Base-by-base conservation (phyloP, 2,113 vertebrate genomes). In the Urocynchramus pylzowi region DNA sequence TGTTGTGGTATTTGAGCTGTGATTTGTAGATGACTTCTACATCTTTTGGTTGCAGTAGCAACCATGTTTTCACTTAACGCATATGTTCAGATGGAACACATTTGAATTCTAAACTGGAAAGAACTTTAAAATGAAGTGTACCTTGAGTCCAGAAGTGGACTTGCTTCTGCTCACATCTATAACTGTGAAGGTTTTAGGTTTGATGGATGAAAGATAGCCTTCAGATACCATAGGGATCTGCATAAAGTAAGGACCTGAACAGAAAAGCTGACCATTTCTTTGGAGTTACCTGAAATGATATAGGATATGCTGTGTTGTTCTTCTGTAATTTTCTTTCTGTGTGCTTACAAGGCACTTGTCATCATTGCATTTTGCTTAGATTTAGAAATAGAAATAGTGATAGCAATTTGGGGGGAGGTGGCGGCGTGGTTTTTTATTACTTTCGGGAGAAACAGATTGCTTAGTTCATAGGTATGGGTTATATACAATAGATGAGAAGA, bases 331-430 rank as follows among this genome's bases (percentile, higher is more conserved):
- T 82, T 89, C 63, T 81, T 82, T 57, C 33, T 42, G 3, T 45
- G n/a, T 61, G 20, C 42, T 96, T 93, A 50, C 9, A 79, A 49
- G 26, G 45, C 37, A 65, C 6, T 88, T 65, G 47, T 1, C 21
- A 47, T 57, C 21, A 23, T 42, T 44, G 15, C 17, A 78, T 77
- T 93, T 88, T 88, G 21, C 60, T 89, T 83, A 52, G 54, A 30
- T 91, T 73, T 93, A 83, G 77, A 95, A 86, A 77, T 18, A 87
- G 54, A 92, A 92, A 59, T 23, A 85, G 26, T 42, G 50, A 57
- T 60, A 76, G 21, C 23, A 78, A 31, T 39, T 59, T 61, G 10
- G 5, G 5, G 5, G 0, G 6, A 3, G 7, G 3, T 2, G 7
- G 7, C 2, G 4, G 10, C 1, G 0, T 1, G 6, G 0, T 35